A percentile compares a stretch with the other conserved stretches of the same genome.
Evolutionary conservation across 1,140 invertebrate genomes (phyloP).

Genomic region (Saxidomus purpurata): DNA sequence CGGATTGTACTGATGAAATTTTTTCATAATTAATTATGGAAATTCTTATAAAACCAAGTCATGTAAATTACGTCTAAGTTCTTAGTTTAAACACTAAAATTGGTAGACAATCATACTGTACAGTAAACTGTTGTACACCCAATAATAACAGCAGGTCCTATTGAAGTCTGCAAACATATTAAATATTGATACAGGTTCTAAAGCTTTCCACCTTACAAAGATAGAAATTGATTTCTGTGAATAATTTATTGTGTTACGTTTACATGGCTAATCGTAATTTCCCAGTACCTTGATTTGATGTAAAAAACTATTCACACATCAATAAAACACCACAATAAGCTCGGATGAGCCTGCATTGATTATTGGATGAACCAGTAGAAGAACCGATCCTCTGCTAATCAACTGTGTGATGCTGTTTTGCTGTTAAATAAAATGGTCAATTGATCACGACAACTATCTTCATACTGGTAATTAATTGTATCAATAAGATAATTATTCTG

Average conservation of each 20-base stretch:
- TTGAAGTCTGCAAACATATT: background rate
- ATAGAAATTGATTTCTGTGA: background rate
- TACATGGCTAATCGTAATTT: slow-evolving; percentile 4
- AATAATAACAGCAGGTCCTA: too few species aligned
- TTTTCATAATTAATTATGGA: too few species aligned
- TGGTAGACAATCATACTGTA: too few species aligned
- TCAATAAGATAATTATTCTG: background rate
- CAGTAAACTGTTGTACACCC: too few species aligned
- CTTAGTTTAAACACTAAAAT: too few species aligned
- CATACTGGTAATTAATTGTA: background rate
- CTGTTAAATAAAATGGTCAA: slow-evolving; percentile 2
- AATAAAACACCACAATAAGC: slow-evolving; percentile 8
- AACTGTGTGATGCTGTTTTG: background rate
- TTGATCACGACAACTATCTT: background rate
- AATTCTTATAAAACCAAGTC: too few species aligned
- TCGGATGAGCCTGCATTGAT: background rate
- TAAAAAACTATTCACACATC: background rate
- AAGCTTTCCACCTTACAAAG: background rate
- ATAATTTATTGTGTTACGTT: background rate
- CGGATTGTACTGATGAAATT: too few species aligned
- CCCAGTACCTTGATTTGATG: background rate
- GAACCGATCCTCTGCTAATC: background rate
- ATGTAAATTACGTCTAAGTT: too few species aligned
- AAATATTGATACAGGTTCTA: background rate
- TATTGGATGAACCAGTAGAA: background rate